Base-by-base conservation (phyloP, 2,113 vertebrate species). In the Rhinichthys klamathensis region DNA sequence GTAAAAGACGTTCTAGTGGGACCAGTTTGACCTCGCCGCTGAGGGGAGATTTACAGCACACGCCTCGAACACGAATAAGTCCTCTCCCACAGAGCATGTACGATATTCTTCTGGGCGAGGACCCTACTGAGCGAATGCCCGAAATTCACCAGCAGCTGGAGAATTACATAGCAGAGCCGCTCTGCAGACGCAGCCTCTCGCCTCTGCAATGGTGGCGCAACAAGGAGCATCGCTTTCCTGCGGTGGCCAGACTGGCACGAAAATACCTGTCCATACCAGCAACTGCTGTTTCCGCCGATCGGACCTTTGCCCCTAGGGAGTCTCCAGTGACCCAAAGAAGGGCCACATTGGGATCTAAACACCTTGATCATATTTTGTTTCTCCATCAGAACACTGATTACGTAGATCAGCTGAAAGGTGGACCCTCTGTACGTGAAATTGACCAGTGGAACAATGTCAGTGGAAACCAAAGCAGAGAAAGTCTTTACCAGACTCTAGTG, bases 91-190 rank as follows among this genome's bases (percentile, higher is more conserved):
- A 92, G 72, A 93, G 90, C 51, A 82, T 91, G 83, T 94, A 94
- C 7, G 94, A 95, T 76, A 86, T 95, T 83, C 90, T 95, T 15
- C 7, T 94, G 27, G 94, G 94, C 1, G 92, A 91, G 85, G 94
- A 94, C 51, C 94, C 94, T 0, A 92, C 92, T 0, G 93, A 93
- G 80, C 90, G 86, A 23, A 91, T 92, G 92, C 93, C 94, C 0
- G 93, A 94, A 86, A 92, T 94, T 44, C 94, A 93, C 51, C 93
- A 91, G 75, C 93, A 94, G 38, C 87, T 94, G 86, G 94, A 94
- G 38, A 92, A 93, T 72, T 94, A 94, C 82, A 91, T 94, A 0
- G 92, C 93, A 2, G 94, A 95, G 56, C 94, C 94, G 0, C 88
- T 95, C 10, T 94, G 93, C 84, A 93, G 91, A 56, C 92, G 94